Base-by-base conservation (phyloP, 2,888 invertebrate species). In the Eledona agricola region DNA sequence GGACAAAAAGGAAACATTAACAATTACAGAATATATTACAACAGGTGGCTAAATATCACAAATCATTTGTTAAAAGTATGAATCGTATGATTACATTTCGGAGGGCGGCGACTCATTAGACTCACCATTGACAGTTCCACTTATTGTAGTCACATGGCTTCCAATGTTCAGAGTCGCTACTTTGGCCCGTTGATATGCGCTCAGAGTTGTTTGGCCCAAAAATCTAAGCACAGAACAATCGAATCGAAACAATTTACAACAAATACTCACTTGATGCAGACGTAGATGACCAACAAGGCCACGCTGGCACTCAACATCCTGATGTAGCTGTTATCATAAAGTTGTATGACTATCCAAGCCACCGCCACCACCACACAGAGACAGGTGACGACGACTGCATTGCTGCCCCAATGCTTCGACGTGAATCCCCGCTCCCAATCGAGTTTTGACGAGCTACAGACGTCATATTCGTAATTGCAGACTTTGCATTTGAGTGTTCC, bases 141-240 rank as follows among this genome's bases (percentile, higher is more conserved):
- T 82, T 53, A 82, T 82, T 23, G 82, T 81, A 6, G 78, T 75
- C 37, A 81, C 79, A 50, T 77, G 75, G 55, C 71, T 71, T 54
- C 69, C 76, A 65, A 95, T 94, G 69, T 87, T 88, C 35, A 94
- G 81, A 1, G 92, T 90, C 20, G 91, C 92, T 5, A 93, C 90
- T 78, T 90, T 92, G 64, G 94, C 93, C 55, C 92, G 84, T 69
- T 93, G 91, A 79, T 93, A 93, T n/a, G 93, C 93, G 46, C 88
- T 87, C 35, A 92, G 87, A 1, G 93, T 92, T 70, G 91, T 93
- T 73, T 90, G 86, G 55, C 93, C 90, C 59, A 94, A 81, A 74
- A 90, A 90, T 75, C 94, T 93, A 60, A 60, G 31, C 15, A 1
- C 34, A 4, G 13, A 42, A 42, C 11, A 34, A 22, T 9, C 3